Evolutionary conservation across 2,888 invertebrate species (phyloP), one percentile per base, ranked within the genome.

Genomic region (Orthosia incerta): DNA sequence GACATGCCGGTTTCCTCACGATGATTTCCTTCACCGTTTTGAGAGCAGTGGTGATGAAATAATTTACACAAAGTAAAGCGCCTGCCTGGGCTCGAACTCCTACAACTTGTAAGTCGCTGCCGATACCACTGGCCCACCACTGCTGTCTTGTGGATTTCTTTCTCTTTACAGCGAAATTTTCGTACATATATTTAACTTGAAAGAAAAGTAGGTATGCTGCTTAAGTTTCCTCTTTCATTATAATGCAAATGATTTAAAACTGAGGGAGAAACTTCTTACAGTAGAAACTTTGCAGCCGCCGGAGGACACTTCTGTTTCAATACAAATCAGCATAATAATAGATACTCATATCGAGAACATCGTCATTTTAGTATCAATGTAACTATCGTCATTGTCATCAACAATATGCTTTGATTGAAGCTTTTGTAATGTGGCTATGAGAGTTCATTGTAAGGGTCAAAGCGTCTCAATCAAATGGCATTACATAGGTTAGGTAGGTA

Each of bases 351-450:
- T 53, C 50, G 0, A 45, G 18, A 13, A 23, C 18, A 46, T 67
- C 3, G n/a, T 50, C 31, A 62, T 50, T 53, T 4, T 12, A 20
- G 15, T 60, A 67, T 48, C 66, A 62, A 26, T 69, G 46, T 67
- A 48, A 23, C 56, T n/a, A 63, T 46, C 46, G 23, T 26, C 46
- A 39, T 63, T 76, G 55, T 70, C 13, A 39, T 50, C 62, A 63
- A 76, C 76, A 79, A 79, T 79, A 57, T 15, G 46, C 53, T 60
- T 56, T 70, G 73, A 82, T 78, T 73, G 66, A 70, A 23, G 18
- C 67, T 68, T 65, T 77, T 73, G 59, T 62, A 60, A 73, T 31
- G 16, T 63, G 70, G 64, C 53, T 63, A 5, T 4, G n/a, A 64
- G 45, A 18, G 57, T 53, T 46, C 55, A 64, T 51, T 66, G 39